A percentile compares a stretch with the other conserved stretches of the same genome.
phyloP scores from a whole-genome alignment of 2,888 invertebrate species.

The Tinea pellionella region DNA sequence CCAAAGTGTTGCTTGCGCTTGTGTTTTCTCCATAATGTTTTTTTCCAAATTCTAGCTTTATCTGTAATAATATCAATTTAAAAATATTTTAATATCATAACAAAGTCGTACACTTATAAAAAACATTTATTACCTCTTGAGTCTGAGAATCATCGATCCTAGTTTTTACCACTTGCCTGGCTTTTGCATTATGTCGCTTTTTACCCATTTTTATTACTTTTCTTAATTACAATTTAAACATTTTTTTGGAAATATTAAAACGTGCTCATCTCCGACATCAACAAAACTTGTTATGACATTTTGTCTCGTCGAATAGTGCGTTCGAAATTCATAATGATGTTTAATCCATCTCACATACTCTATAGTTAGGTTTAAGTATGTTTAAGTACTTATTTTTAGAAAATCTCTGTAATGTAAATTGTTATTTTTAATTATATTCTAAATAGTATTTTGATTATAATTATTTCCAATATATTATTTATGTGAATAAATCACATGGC shows the following conservation, averaged over 20 bases:
- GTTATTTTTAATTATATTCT: no score
- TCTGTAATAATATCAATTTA: constrained; percentile 49
- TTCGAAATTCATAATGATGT: no score
- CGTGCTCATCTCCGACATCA: constrained; percentile 23
- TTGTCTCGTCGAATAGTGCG: constrained; percentile 5
- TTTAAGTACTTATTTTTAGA: no score
- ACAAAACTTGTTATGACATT: constrained; percentile 37
- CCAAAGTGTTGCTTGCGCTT: constrained; percentile 79
- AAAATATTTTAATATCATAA: not conserved
- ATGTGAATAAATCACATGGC: no score
- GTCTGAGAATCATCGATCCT: constrained; percentile 77
- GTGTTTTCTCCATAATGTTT: constrained; percentile 74
- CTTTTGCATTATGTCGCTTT: constrained; percentile 80
- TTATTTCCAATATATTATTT: no score
- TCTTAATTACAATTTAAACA: not conserved
- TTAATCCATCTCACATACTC: no score
- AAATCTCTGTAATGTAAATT: no score
- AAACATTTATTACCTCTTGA: constrained; percentile 60
- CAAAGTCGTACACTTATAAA: no score
- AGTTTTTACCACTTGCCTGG: constrained; percentile 76
- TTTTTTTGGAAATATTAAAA: constrained; percentile 18
- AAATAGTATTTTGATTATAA: no score
- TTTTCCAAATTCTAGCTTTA: constrained; percentile 73
- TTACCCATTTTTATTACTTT: constrained; percentile 66
- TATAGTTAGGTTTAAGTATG: no score